Evolutionary conservation across 2,113 vertebrate genomes (phyloP).

Genomic region (Osmerus mordax): DNA sequence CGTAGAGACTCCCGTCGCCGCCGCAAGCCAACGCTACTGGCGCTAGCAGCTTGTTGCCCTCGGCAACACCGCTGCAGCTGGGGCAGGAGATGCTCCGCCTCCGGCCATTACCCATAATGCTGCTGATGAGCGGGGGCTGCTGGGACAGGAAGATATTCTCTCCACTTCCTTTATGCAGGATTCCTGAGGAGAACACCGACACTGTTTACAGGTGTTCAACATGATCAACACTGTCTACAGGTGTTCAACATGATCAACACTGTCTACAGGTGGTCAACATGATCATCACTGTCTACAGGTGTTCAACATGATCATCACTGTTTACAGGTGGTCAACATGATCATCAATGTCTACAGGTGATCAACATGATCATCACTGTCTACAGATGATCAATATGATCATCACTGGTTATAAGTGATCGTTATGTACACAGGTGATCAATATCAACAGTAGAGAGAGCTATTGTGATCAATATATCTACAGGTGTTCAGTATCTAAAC

Average conservation of each 20-base stretch:
- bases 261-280: neutral
- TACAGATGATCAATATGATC: neutral
- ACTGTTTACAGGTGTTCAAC: neutral
- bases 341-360: neutral
- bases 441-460: no score
- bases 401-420: no score
- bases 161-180: slow-evolving; percentile 87
- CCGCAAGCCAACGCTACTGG: slow-evolving; percentile 85
- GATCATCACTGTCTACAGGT: neutral
- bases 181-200: slow-evolving; percentile 64
- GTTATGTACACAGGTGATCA: no score
- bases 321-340: neutral
- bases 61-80: slow-evolving; percentile 87
- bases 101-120: slow-evolving; percentile 87
- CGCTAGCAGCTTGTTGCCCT: slow-evolving; percentile 87
- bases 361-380: neutral
- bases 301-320: neutral
- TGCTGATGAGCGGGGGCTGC: slow-evolving; percentile 85
- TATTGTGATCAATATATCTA: no score
- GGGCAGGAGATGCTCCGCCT: slow-evolving; percentile 87
- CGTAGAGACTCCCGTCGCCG: slow-evolving; percentile 83
- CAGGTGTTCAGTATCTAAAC: no score
- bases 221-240: neutral
- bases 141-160: slow-evolving; percentile 88
- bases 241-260: neutral